Conservation (phyloP, 2,797 vertebrate genomes). For the Coilia nasus region DNA sequence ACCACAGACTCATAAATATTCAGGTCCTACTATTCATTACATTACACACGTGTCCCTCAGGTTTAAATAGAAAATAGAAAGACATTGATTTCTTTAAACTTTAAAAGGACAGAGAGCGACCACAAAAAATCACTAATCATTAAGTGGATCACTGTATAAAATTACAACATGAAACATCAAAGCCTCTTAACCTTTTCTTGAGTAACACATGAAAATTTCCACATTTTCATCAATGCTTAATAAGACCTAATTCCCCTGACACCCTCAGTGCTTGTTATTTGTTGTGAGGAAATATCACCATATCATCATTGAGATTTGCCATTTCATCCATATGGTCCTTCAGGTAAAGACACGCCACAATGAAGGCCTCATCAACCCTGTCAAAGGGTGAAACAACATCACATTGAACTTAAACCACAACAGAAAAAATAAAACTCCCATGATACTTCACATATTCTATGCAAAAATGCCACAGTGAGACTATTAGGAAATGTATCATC, state of each 20-base stretch:
- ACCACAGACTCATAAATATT: background rate
- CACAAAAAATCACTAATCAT: too few relatives aligned
- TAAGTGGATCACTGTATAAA: too few relatives aligned
- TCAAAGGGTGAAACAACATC: conserved; percentile 44
- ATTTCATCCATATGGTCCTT: conserved; percentile 84
- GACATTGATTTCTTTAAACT: background rate
- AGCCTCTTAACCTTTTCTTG: background rate
- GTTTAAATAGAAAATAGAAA: background rate
- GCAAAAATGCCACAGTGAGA: background rate
- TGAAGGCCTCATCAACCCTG: conserved; percentile 81
- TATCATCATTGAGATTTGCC: conserved; percentile 75
- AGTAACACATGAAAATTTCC: background rate
- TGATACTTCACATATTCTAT: background rate
- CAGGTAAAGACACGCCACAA: conserved; percentile 81
- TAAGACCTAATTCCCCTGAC: background rate
- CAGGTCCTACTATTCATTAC: background rate
- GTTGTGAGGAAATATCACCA: conserved; percentile 56
- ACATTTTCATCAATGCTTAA: background rate
- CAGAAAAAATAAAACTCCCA: background rate
- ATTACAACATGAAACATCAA: too few relatives aligned
- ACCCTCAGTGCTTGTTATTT: background rate
- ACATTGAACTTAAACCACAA: background rate
- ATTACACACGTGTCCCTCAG: background rate
- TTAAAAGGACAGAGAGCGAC: background rate
- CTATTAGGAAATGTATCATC: background rate